Evolutionary conservation across 2,888 invertebrate genomes (phyloP), one percentile per base, ranked within the genome.

Genomic region (Drosophila colorata): DNA sequence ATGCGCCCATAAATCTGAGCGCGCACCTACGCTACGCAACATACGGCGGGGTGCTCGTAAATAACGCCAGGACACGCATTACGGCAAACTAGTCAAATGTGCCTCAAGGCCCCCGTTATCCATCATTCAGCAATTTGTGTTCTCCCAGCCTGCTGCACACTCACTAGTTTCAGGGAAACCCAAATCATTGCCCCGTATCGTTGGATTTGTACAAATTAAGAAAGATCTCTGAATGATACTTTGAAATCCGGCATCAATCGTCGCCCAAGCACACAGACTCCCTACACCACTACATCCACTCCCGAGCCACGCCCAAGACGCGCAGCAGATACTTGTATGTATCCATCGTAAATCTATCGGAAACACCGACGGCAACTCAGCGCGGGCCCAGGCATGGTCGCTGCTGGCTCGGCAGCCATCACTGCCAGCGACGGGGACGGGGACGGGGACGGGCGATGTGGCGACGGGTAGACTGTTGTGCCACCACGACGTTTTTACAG

Each of bases 1-100:
- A 88, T 90, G 90, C 78, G 65, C 64, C 66, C 89, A 87, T 89
- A 87, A 89, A 88, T 88, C 81, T 84, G 57, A 69, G 53, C 65
- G 48, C 51, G 49, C 65, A 67, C 61, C 71, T 69, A 65, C 63
- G 49, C 78, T 35, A 55, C 33, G 31, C 51, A 83, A 64, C 82
- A 87, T 88, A 80, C 81, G 87, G 65, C 58, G 68, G 55, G 66
- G 44, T 71, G 75, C 70, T 88, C 89, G 76, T 84, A 88, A 88
- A 84, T 78, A 67, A 81, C 64, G 67, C 65, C 81, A 67, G 69
- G 60, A 81, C 71, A 68, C 66, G 68, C 69, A 78, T 80, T 81
- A 77, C 69, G 67, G 53, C 65, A 64, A 74, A 74, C 80, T 80
- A 88, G 78, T 60, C 68, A 69, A 84, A 80, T 84, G 87, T 31